Conservation (phyloP, 1,140 invertebrate genomes). For the Philotrypesis tridentata region DNA sequence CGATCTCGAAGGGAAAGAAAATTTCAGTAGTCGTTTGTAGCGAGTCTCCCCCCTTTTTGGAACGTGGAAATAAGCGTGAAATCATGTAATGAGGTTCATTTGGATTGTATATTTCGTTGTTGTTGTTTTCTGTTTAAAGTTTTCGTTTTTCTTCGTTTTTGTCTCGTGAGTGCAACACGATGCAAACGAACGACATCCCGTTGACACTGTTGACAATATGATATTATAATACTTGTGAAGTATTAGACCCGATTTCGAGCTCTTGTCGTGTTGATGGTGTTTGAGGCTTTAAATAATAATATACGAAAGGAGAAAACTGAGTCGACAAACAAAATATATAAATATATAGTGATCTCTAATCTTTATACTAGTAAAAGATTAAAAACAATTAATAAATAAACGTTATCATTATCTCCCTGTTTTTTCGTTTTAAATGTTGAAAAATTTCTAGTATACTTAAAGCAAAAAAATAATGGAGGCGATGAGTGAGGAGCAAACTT, state of each 20-base stretch:
- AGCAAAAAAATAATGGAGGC: neutral
- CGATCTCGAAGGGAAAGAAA: neutral
- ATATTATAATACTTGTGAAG: slow-evolving; percentile 26
- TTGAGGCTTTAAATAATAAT: neutral
- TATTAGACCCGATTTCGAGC: slow-evolving; percentile 24
- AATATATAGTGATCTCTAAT: slow-evolving; percentile 22
- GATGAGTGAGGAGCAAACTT: neutral
- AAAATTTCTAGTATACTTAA: slow-evolving; percentile 22
- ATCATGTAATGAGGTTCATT: neutral
- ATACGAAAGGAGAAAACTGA: neutral
- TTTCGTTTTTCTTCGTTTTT: neutral
- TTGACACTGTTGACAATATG: slow-evolving; percentile 44
- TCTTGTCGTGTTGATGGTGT: slow-evolving; percentile 8
- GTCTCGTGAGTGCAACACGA: neutral
- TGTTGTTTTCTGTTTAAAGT: slow-evolving; percentile 7
- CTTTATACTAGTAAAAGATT: slow-evolving; percentile 26
- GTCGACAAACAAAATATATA: neutral
- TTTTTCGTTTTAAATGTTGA: slow-evolving; percentile 35
- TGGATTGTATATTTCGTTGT: neutral
- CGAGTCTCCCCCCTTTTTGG: slow-evolving; percentile 13
- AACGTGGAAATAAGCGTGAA: neutral
- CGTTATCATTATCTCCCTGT: slow-evolving; percentile 16
- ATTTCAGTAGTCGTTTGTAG: neutral
- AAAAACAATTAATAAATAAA: slow-evolving; percentile 1
- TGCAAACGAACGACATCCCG: neutral